Conservation (phyloP, 2,888 invertebrate genomes). For the Heliconius hortense region DNA sequence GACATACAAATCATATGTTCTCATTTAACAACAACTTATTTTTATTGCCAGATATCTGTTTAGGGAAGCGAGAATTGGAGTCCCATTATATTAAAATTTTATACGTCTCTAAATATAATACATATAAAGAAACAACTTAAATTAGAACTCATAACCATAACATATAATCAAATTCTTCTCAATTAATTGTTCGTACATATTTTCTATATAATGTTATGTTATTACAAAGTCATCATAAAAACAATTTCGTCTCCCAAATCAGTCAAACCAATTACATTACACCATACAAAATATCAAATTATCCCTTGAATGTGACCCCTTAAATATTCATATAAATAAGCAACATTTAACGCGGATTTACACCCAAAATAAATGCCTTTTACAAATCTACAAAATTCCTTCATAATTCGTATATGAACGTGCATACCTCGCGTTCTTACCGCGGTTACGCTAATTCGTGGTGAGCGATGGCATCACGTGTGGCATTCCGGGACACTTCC, state of each 20-base stretch:
- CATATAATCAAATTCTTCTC: background rate
- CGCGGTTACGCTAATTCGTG: conserved; percentile 33
- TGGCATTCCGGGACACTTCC: conserved; percentile 30
- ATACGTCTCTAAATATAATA: too few relatives aligned
- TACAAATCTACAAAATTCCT: conserved; percentile 22
- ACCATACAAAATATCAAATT: background rate
- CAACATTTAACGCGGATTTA: conserved; percentile 18
- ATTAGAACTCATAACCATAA: background rate
- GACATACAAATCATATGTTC: too few relatives aligned
- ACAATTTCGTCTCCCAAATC: background rate
- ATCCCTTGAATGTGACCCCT: background rate
- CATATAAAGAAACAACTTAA: background rate
- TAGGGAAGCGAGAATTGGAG: too few relatives aligned
- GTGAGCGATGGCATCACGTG: conserved; percentile 33
- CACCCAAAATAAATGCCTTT: conserved; percentile 22
- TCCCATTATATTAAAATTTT: too few relatives aligned
- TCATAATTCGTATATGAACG: conserved; percentile 30
- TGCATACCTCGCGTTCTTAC: conserved; percentile 23
- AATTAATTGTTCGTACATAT: too few relatives aligned
- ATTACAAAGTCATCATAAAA: background rate
- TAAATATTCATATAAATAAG: conserved; percentile 10
- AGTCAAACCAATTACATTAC: background rate
- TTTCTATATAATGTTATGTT: too few relatives aligned
- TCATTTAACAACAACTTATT: too few relatives aligned
- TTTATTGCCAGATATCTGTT: too few relatives aligned